These are phyloP conservation scores for Vireo altiloquus DNA, from an alignment of 2,113 vertebrate genomes.

Conservation along the genomic window DNA sequence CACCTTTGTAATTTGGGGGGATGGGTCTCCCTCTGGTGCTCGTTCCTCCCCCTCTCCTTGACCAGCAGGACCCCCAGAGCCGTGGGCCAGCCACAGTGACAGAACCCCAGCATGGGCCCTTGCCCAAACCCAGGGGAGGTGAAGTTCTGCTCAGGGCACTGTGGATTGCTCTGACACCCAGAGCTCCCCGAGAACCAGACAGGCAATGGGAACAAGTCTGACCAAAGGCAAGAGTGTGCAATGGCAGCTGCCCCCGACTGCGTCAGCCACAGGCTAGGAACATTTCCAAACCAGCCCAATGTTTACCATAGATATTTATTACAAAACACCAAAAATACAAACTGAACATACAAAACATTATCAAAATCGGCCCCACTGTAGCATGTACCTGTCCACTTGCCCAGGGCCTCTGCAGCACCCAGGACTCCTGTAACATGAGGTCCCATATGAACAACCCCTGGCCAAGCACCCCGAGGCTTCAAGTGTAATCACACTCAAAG, in stretches of 20 bases:
- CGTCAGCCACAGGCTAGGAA: neutral
- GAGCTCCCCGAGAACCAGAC: fast-evolving
- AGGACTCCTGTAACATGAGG: neutral
- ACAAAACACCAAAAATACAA: neutral
- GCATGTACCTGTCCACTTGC: neutral
- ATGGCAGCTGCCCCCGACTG: fast-evolving
- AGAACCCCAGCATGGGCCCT: fast-evolving
- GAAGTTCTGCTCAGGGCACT: fast-evolving
- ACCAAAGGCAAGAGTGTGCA: fast-evolving
- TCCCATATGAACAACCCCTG: neutral
- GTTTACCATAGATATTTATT: conserved; percentile 27
- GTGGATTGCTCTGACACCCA: fast-evolving
- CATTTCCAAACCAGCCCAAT: neutral
- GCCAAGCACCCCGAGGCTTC: neutral
- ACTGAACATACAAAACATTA: neutral
- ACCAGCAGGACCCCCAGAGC: neutral
- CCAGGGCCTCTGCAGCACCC: neutral
- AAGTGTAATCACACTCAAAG: neutral
- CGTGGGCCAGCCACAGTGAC: fast-evolving
- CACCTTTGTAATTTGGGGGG: neutral
- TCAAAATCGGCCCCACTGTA: fast-evolving
- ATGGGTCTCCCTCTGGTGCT: fast-evolving
- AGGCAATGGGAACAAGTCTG: neutral
- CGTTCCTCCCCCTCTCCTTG: neutral
- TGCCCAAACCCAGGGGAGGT: fast-evolving